Conservation (phyloP, 30 jellyfish, hydroid and myxozoan genomes). For the Mastigias papua region DNA sequence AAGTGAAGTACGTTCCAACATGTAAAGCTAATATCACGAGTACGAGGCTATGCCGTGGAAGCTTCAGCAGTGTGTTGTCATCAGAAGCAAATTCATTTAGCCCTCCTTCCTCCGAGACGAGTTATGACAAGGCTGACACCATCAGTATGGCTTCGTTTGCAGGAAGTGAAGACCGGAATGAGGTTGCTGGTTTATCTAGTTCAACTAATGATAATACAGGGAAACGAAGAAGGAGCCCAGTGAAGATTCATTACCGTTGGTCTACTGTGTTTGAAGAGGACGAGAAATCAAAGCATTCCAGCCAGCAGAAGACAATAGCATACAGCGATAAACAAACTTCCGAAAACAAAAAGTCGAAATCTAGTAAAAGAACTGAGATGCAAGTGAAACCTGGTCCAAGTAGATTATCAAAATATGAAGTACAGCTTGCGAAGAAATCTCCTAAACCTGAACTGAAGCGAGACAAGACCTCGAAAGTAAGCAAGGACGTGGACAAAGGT, state of each 20-base stretch:
- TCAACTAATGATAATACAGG: constrained; percentile 45
- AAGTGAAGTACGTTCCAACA: constrained; percentile 61
- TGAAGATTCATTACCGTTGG: constrained; percentile 94
- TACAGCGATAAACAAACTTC: constrained; percentile 1
- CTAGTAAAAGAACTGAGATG: constrained; percentile 35
- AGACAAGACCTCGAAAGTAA: not conserved
- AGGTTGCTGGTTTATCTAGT: constrained; percentile 47
- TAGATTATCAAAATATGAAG: constrained; percentile 45
- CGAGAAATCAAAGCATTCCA: constrained; percentile 67
- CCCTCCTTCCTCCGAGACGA: constrained; percentile 56
- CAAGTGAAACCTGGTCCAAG: constrained; percentile 28
- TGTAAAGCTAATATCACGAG: constrained; percentile 82
- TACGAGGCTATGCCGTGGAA: constrained; percentile 72
- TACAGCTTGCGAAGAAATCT: constrained; percentile 17
- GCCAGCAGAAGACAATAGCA: constrained; percentile 29
- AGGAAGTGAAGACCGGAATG: constrained; percentile 79
- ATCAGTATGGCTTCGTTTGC: constrained; percentile 86
- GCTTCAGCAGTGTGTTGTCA: constrained; percentile 70
- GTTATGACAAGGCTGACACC: constrained; percentile 86
- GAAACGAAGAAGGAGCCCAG: constrained; percentile 86
- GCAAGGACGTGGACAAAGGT: not conserved
- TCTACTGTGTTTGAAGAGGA: constrained; percentile 98
- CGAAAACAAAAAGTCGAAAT: constrained; percentile 41
- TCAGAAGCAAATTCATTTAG: constrained; percentile 60
- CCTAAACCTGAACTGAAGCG: constrained; percentile 31